phyloP scores from a whole-genome alignment of 2,888 invertebrate genomes.

The Lottia scabra region DNA sequence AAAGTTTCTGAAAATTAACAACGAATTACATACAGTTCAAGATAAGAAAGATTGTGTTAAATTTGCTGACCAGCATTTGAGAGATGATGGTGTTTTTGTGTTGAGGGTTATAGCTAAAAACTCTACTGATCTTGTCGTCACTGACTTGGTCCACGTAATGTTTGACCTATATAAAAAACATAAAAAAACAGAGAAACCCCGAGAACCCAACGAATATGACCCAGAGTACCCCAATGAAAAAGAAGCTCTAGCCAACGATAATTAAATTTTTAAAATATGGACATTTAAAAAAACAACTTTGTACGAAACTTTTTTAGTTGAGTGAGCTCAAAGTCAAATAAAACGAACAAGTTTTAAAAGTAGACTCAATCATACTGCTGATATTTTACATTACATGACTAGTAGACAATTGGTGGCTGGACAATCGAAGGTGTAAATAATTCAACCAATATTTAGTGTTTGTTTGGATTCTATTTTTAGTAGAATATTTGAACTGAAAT shows the following conservation, averaged over 20 bases:
- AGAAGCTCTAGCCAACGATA: conserved; percentile 23
- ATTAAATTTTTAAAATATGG: background rate
- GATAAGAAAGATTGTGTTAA: conserved; percentile 41
- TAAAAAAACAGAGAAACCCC: conserved; percentile 22
- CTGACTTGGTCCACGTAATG: conserved; percentile 38
- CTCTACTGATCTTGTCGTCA: conserved; percentile 42
- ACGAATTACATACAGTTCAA: conserved; percentile 30
- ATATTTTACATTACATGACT: too few relatives aligned
- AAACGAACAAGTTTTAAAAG: too few relatives aligned
- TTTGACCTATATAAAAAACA: conserved; percentile 33
- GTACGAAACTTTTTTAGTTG: too few relatives aligned
- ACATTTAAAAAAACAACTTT: too few relatives aligned
- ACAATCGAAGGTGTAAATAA: too few relatives aligned
- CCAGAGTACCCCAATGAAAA: conserved; percentile 26
- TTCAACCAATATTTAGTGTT: too few relatives aligned
- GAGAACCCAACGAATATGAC: conserved; percentile 22
- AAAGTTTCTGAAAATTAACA: conserved; percentile 51
- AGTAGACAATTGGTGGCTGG: too few relatives aligned
- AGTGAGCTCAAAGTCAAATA: too few relatives aligned
- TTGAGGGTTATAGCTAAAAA: conserved; percentile 42
- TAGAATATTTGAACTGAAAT: too few relatives aligned
- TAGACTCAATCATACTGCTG: too few relatives aligned
- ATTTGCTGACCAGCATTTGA: conserved; percentile 39
- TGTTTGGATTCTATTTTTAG: too few relatives aligned
- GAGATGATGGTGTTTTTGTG: conserved; percentile 45